These are phyloP conservation scores for Physella acuta DNA, from an alignment of 1,140 invertebrate species.

Conservation along the genomic window DNA sequence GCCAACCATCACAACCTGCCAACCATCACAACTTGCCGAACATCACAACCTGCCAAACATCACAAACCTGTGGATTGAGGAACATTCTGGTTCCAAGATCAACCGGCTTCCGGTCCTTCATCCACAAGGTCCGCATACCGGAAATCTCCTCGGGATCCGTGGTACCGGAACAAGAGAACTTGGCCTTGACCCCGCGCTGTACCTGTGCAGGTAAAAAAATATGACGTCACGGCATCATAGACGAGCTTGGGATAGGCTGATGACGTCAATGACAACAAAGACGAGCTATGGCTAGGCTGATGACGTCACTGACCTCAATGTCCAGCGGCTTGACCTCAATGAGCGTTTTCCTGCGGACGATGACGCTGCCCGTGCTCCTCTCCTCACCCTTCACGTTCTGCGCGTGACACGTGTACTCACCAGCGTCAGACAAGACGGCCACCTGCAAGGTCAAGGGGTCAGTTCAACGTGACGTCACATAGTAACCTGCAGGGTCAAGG, in stretches of 20 bases:
- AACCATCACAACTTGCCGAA: too few relatives aligned
- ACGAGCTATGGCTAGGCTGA: too few relatives aligned
- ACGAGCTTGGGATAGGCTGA: neutral
- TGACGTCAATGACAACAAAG: neutral
- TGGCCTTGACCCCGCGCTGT: conserved; percentile 36
- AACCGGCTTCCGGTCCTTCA: conserved; percentile 63
- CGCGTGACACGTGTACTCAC: neutral
- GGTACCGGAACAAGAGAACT: conserved; percentile 47
- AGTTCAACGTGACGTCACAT: too few relatives aligned
- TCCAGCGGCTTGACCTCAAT: conserved; percentile 45
- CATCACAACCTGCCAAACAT: too few relatives aligned
- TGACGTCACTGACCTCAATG: conserved; percentile 45
- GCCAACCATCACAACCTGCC: too few relatives aligned
- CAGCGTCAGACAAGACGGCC: conserved; percentile 10
- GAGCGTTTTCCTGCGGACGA: conserved; percentile 38
- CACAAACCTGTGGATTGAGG: conserved; percentile 13
- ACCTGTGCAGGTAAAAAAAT: conserved; percentile 2
- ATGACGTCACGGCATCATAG: neutral
- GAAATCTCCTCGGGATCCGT: conserved; percentile 42
- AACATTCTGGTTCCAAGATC: conserved; percentile 62
- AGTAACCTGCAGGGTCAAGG: too few relatives aligned
- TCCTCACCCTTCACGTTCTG: neutral
- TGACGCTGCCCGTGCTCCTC: conserved; percentile 12
- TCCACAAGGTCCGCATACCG: conserved; percentile 38
- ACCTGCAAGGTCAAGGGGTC: neutral